Conservation (phyloP, 2,797 vertebrate species). For the Tinamus major region DNA sequence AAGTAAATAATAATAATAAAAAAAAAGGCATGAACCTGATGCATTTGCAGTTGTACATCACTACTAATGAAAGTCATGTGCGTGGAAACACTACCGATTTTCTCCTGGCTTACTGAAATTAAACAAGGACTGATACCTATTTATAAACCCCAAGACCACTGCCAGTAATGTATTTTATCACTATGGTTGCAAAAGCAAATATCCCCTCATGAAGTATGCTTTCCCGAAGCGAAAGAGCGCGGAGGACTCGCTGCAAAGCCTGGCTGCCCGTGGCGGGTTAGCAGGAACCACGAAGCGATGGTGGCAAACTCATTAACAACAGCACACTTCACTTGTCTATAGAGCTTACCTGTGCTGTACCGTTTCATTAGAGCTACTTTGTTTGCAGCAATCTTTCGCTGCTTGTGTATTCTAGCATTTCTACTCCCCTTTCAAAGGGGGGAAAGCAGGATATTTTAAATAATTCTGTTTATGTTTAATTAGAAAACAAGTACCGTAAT, state of each 20-base stretch:
- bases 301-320: neutral
- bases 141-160: neutral
- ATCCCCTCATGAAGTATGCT: slow-evolving; percentile 29
- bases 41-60: neutral
- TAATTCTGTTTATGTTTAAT: slow-evolving; percentile 51
- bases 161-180: slow-evolving; percentile 46
- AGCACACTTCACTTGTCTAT: neutral
- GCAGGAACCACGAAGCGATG: neutral
- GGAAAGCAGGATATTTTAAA: neutral
- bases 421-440: neutral
- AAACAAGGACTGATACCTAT: slow-evolving; percentile 43
- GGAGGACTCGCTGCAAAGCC: neutral
- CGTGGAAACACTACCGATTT: slow-evolving; percentile 21
- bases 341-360: neutral
- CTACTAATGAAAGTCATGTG: slow-evolving; percentile 35
- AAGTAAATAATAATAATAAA: neutral
- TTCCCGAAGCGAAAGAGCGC: neutral
- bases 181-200: slow-evolving; percentile 64
- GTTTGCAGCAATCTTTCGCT: slow-evolving; percentile 5
- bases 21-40: neutral
- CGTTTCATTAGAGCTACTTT: neutral
- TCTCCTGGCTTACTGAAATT: slow-evolving; percentile 43
- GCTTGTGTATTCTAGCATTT: neutral
- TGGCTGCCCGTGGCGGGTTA: neutral
- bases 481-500: slow-evolving; percentile 29